Percentiles rank a stretch among this genome's conserved stretches.
Evolutionary conservation across 2,888 invertebrate genomes (phyloP).

Genomic region (Tipula unca): DNA sequence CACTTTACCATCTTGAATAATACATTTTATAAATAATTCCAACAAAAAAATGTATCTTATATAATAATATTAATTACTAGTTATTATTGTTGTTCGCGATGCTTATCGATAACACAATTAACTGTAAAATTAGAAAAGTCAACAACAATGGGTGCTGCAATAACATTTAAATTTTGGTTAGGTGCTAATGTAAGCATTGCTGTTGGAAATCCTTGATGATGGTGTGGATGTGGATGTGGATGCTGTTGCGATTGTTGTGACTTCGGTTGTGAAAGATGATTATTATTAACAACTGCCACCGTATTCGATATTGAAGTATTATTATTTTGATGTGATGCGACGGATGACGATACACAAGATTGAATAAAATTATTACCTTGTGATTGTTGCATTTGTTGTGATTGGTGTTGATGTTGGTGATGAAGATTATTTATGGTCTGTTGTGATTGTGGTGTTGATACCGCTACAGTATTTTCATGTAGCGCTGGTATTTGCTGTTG

Average conservation of each 20-base stretch:
- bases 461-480: constrained; percentile 20
- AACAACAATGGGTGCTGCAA: constrained; percentile 33
- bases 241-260: constrained; percentile 19
- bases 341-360: constrained; percentile 23
- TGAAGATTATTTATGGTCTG: not conserved
- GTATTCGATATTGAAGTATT: constrained; percentile 19
- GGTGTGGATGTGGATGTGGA: constrained; percentile 27
- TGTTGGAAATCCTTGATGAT: constrained; percentile 25
- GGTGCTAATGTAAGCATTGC: constrained; percentile 30
- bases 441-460: constrained; percentile 22
- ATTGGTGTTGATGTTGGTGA: not conserved
- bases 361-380: not conserved
- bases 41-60: not conserved
- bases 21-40: not conserved
- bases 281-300: constrained; percentile 2
- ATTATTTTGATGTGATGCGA: constrained; percentile 15
- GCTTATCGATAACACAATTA: constrained; percentile 27
- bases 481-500: constrained; percentile 23
- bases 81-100: constrained; percentile 17
- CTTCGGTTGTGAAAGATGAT: constrained; percentile 9
- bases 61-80: not conserved
- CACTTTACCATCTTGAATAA: not conserved
- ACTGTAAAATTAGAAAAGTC: constrained; percentile 34
- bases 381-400: not conserved
- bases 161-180: constrained; percentile 33